Evolutionary conservation across 2,113 vertebrate species (phyloP), one percentile per base, ranked within the genome.

Genomic region (Entosphenus tridentatus): DNA sequence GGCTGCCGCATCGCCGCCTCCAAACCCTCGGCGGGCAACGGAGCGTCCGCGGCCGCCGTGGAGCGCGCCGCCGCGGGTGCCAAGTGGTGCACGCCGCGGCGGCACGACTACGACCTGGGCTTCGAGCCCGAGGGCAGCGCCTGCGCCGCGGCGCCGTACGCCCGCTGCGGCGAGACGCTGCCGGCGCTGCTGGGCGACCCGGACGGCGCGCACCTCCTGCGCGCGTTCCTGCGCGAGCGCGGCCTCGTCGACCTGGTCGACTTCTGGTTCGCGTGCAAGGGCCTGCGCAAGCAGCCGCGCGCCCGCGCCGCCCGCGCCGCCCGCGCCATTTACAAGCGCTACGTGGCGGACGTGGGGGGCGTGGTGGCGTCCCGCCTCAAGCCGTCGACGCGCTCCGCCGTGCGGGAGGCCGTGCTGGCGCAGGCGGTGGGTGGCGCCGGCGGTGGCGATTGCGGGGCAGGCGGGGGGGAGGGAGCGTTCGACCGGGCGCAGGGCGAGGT

Each of bases 261-360:
- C 81, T 98, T 97, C 79, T 98, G 93, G 93, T 96, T 96, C 56
- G 89, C 87, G 3, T 98, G 93, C 81, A 97, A 84, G 0, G 93
- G 93, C 74, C 96, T 98, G 78, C 81, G 89, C 70, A 95, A 93
- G 74, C 84, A 90, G 69, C 88, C 91, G 75, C 80, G 83, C 8
- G 87, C 85, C 0, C 95, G 93, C 79, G 83, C 87, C 80, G 78
- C 89, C 12, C 96, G 91, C 76, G 78, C 92, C 75, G 88, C 91
- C 3, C 90, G 88, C 75, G 88, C 87, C 9, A 97, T 97, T 73
- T 97, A 96, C 76, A 87, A 87, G 73, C 96, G 89, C 73, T 97
- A 96, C 75, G 85, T 97, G 75, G 80, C 92, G 1, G 90, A 96
- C 75, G 86, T 77, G 78, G 86, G 80, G 0, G 87, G 86, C 10